Evolutionary conservation across 2,797 vertebrate genomes (phyloP), one percentile per base, ranked within the genome.

Genomic region (Melanotaenia nigrans): DNA sequence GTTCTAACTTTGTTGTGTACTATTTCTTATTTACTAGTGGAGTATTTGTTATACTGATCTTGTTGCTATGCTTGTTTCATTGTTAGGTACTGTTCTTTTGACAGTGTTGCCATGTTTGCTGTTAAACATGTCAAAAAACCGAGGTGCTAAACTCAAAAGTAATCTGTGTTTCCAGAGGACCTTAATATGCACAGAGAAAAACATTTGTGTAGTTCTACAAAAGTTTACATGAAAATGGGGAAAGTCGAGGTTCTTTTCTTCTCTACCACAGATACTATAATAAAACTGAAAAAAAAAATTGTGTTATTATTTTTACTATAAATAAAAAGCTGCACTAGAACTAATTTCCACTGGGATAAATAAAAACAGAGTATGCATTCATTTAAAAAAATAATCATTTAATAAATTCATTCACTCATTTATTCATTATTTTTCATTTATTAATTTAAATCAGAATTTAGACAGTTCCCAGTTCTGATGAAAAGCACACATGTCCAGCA

Each of bases 261-360:
- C 70, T 89, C 70, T 89, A 71, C 28, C 57, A 81, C 77, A 66
- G 25, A 80, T 79, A 85, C 84, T 73, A 78, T 78, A 89, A 91
- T 83, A 88, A 87, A 90, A 75, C 7, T 72, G 16, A 66, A 51
- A 65, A 61, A 61, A 61, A 30, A 3, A 53, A 6, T 28, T 49
- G 33, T 32, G 14, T 7, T 40, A 25, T 36, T 2, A 25, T 57
- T 36, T 51, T 20, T 22, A 33, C 14, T 24, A 35, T 33, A 40
- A 12, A 18, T 64, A 16, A 3, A 47, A 32, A 58, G 24, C 30
- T 7, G 45, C 14, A 33, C 24, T 18, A 12, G 7, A 32, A 2
- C 7, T 4, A 9, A 30, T 30, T 30, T 30, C 28, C 28, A 30
- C 28, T 30, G 28, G 28, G 28, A 30, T 30, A 3, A 49, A 33